Percentiles rank a stretch among this genome's conserved stretches.
phyloP scores from a whole-genome alignment of 1,140 invertebrate species.

The Euura saliciscinereae region DNA sequence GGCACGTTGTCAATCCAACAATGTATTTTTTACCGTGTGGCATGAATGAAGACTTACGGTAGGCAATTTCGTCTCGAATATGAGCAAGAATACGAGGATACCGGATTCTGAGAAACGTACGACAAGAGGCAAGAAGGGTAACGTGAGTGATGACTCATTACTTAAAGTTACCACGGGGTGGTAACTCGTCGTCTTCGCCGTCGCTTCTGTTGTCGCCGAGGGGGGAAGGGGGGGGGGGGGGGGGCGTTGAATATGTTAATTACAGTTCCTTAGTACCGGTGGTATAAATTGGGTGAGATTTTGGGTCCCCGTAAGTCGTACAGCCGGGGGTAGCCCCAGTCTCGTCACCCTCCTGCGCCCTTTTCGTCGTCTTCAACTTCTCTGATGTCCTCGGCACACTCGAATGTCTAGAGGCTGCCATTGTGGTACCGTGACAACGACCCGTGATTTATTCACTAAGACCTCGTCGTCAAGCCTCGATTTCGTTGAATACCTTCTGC shows the following conservation, averaged over 20 bases:
- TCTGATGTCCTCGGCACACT: neutral
- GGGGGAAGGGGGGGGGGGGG: neutral
- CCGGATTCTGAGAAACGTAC: neutral
- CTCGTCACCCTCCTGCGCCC: neutral
- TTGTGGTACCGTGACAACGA: neutral
- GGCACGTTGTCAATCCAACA: no score
- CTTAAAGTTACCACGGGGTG: neutral
- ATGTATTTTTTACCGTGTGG: no score
- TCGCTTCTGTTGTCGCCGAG: no score
- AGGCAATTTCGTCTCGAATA: no score
- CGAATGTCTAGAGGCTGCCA: neutral
- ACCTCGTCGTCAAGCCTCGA: neutral
- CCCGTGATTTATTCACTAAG: neutral
- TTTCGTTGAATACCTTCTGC: neutral
- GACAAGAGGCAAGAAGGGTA: slow-evolving; percentile 1
- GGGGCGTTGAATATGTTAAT: neutral
- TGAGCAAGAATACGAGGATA: neutral
- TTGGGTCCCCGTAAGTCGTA: neutral
- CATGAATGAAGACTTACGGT: no score
- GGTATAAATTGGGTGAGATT: slow-evolving; percentile 3
- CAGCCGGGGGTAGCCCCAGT: neutral
- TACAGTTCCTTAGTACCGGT: slow-evolving; percentile 5
- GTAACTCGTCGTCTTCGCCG: neutral
- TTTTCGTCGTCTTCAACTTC: neutral
- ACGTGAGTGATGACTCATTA: slow-evolving; percentile 1